A percentile compares a stretch with the other conserved stretches of the same genome.
phyloP scores from a whole-genome alignment of 1,140 invertebrate genomes.

The Chionoecetes opilio region DNA sequence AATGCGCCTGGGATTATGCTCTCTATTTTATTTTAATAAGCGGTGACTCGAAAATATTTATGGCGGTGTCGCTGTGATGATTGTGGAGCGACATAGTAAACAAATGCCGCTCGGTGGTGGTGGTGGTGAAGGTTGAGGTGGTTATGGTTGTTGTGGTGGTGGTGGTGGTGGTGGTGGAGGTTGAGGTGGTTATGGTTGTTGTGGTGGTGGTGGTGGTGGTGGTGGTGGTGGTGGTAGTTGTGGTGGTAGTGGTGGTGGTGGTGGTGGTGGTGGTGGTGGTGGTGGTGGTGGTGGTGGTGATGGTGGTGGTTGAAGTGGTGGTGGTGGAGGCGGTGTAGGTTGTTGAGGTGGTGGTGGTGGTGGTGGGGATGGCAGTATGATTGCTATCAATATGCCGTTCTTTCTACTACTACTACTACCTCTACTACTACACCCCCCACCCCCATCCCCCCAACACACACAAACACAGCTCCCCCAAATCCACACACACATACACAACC shows the following conservation, averaged over 20 bases:
- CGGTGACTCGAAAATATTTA: conserved; percentile 20
- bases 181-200: background rate
- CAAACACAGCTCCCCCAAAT: background rate
- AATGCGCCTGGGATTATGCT: conserved; percentile 25
- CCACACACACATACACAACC: background rate
- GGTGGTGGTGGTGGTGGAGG: background rate
- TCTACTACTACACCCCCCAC: too few species aligned
- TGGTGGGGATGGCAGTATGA: too few species aligned
- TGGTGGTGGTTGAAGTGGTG: background rate
- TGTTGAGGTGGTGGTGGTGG: too few species aligned
- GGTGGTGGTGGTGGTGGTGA: too few species aligned
- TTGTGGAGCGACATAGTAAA: background rate
- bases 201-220: background rate
- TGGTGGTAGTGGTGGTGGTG: too few species aligned
- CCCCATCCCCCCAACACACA: too few species aligned
- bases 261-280: too few species aligned
- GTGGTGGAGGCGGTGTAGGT: background rate
- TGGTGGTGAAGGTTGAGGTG: background rate
- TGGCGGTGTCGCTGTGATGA: background rate
- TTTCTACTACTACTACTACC: too few species aligned
- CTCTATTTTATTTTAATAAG: conserved; percentile 32
- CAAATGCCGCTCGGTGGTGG: background rate
- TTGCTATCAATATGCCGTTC: too few species aligned
- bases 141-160: background rate
- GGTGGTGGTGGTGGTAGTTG: too few species aligned